phyloP scores from a whole-genome alignment of 2,888 invertebrate species.

The Prenolepis imparis region DNA sequence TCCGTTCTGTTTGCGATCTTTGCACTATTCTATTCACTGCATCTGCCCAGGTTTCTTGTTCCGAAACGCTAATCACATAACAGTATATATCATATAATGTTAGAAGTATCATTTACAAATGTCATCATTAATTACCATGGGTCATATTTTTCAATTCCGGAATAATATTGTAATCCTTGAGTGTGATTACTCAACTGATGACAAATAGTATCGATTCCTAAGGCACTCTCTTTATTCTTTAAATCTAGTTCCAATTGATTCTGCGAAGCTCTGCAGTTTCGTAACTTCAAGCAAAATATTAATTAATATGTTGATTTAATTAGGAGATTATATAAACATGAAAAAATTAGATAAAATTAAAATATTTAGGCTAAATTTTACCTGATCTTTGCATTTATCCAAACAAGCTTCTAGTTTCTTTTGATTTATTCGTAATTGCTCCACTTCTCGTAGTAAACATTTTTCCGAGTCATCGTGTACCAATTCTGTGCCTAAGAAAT shows the following conservation, averaged over 20 bases:
- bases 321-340: background rate
- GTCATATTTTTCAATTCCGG: constrained; percentile 95
- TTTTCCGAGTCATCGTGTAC: constrained; percentile 97
- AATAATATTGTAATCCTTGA: constrained; percentile 94
- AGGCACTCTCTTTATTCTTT: constrained; percentile 94
- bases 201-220: constrained; percentile 94
- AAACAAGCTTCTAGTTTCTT: constrained; percentile 92
- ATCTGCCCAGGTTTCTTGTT: constrained; percentile 94
- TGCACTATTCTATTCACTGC: constrained; percentile 92
- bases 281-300: constrained; percentile 86
- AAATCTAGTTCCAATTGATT: constrained; percentile 96
- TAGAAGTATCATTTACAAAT: background rate
- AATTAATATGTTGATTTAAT: constrained; percentile 2
- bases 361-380: constrained; percentile 76
- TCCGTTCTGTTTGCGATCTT: constrained; percentile 93
- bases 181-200: constrained; percentile 94
- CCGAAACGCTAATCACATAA: constrained; percentile 89
- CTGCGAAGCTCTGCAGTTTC: constrained; percentile 93
- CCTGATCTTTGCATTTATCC: constrained; percentile 89
- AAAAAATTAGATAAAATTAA: background rate
- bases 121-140: constrained; percentile 88
- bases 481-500: constrained; percentile 91
- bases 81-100: background rate
- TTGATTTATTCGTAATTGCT: constrained; percentile 92
- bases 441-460: constrained; percentile 93